Evolutionary conservation across 2,888 invertebrate species (phyloP), one percentile per base, ranked within the genome.

Genomic region (Lymantria monacha): DNA sequence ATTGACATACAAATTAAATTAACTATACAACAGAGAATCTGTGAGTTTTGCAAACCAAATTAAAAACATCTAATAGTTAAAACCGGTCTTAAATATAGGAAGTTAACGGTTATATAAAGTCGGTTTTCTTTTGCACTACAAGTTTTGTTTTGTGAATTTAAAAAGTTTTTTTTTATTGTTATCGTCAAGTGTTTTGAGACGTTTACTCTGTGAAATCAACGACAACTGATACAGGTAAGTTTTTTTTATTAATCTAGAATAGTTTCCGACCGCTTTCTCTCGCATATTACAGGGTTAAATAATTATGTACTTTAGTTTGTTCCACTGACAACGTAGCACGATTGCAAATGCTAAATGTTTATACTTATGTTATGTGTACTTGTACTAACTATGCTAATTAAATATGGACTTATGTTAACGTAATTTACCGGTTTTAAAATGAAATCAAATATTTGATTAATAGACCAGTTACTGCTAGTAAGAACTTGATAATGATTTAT

Each of bases 21-120:
- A 54, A 42, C 49, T 53, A 46, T 56, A 59, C 48, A 57, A 52
- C 56, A 49, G 30, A 38, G n/a, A 55, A 56, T 49, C 47, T 52
- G 63, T 68, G 69, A 53, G 59, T 62, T 62, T 52, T 30, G 44
- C 53, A 37, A 57, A 54, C 15, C 53, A 31, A 12, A 59, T 52
- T 46, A 42, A 42, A n/a, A 38, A 44, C 47, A 59, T 60, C 56
- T 50, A 50, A 38, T 53, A 56, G 54, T 53, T 48, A 42, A 45
- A 60, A 80, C 81, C 80, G 77, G 74, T 85, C 83, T 73, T 38
- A 51, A 41, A 14, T 54, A 54, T 75, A 80, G 82, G 81, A 83
- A 84, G 81, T 79, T 63, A 59, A 81, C 81, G 80, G 86, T 87
- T 85, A 86, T 76, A 85, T 87, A 85, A 86, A 85, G 72, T 74